Evolutionary conservation across 1,140 invertebrate species (phyloP).

Genomic region (Atta colombica): DNA sequence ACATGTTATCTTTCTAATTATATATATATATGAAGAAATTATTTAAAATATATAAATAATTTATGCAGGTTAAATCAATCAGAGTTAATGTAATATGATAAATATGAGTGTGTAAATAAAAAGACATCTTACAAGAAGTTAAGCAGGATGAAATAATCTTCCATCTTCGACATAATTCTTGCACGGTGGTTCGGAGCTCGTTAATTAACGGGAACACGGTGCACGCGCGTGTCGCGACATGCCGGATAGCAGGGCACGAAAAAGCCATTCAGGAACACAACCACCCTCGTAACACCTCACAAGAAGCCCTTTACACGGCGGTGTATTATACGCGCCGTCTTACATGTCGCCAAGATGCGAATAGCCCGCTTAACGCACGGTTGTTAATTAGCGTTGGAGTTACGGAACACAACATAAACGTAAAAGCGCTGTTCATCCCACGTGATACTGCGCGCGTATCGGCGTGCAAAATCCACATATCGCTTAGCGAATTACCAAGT

Average conservation of each 20-base stretch:
- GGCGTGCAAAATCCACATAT: slow-evolving; percentile 15
- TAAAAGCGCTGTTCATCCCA: slow-evolving; percentile 34
- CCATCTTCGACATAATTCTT: slow-evolving; percentile 2
- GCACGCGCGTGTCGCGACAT: slow-evolving; percentile 9
- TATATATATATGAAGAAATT: too few relatives aligned
- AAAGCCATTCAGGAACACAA: slow-evolving; percentile 48
- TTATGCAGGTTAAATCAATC: too few relatives aligned
- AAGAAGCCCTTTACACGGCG: slow-evolving; percentile 56
- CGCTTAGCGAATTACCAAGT: background rate
- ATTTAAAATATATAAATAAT: too few relatives aligned
- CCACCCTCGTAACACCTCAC: slow-evolving; percentile 43
- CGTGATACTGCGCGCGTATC: slow-evolving; percentile 9
- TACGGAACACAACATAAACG: slow-evolving; percentile 8
- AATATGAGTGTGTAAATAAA: too few relatives aligned
- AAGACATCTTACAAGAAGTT: background rate
- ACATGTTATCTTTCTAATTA: too few relatives aligned
- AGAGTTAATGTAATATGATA: too few relatives aligned
- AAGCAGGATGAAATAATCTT: background rate
- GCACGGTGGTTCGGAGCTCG: background rate
- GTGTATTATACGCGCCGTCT: slow-evolving; percentile 45
- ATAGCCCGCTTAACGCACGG: slow-evolving; percentile 46
- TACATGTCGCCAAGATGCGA: slow-evolving; percentile 39
- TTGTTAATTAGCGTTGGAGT: slow-evolving; percentile 50
- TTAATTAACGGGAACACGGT: slow-evolving; percentile 40
- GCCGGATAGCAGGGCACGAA: slow-evolving; percentile 28